Base-by-base conservation (phyloP, 2,113 vertebrate species). In the Ophiodon elongatus region DNA sequence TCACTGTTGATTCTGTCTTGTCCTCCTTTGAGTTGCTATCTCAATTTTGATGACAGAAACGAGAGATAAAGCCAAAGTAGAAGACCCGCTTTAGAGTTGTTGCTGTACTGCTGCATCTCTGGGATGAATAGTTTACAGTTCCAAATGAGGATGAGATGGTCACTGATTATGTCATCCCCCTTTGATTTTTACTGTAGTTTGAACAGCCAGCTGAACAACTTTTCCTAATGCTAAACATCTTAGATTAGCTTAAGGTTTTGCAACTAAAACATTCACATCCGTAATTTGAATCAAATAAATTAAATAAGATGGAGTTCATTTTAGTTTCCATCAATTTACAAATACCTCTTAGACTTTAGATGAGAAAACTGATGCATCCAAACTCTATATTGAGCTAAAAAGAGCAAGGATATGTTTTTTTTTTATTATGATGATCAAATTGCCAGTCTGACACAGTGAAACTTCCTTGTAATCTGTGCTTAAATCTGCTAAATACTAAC, bases 1-100 rank as follows among this genome's bases (percentile, higher is more conserved):
- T 83, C 90, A 84, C 79, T 82, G 87, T 92, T 94, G 89, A 83
- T 92, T 88, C 84, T 73, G 35, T 74, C 75, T 84, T 86, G 84
- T 85, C 88, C 85, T 84, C 84, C 87, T 82, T 69, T 29, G 73
- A 91, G 82, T 77, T 90, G 77, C 79, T 60, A 37, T 94, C 91
- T 92, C 85, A 86, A 90, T 93, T 90, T 90, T 66, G 59, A 87
- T 79, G 79, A 91, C 80, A 87, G 83, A 50, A 80, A 25, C 4
- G 33, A 89, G 66, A 86, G 45, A 84, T 84, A 85, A 75, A 76
- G 66, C 73, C 65, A 75, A 63, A 88, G 77, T 37, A 76, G 21
- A 79, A 54, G 41, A 41, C 27, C n/a, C 21, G 8, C 4, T 72
- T 37, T 39, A 69, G 77, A n/a, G 17, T 39, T 76, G 39, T 75